These are phyloP conservation scores for Archilochus colubris DNA, from an alignment of 2,113 vertebrate genomes.

Conservation along the genomic window DNA sequence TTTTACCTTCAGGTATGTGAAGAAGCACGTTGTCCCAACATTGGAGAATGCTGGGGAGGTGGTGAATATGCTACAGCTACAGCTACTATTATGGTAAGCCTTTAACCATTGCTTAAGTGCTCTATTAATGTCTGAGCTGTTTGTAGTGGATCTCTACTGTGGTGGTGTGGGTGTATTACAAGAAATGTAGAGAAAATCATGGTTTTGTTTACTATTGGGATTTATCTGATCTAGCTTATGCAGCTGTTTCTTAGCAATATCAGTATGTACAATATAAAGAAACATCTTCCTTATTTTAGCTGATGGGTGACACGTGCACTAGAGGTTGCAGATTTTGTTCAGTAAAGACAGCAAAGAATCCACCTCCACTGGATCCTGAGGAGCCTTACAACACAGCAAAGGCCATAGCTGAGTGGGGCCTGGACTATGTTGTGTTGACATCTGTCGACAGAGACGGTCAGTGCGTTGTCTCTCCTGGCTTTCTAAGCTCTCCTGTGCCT, in stretches of 20 bases:
- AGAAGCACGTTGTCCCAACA: constrained; percentile 96
- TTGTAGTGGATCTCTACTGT: not conserved
- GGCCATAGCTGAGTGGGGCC: constrained; percentile 93
- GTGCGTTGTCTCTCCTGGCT: not conserved
- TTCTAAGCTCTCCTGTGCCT: accelerated
- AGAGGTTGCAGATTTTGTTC: constrained; percentile 97
- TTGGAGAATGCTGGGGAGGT: constrained; percentile 98
- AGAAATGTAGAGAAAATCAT: not conserved
- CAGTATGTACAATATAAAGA: not conserved
- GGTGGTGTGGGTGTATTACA: not conserved
- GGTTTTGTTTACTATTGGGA: not conserved
- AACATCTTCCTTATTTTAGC: constrained; percentile 70
- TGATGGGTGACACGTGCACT: constrained; percentile 98
- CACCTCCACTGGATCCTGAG: constrained; percentile 85
- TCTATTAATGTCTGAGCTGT: not conserved
- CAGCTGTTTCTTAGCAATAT: not conserved
- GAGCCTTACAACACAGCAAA: constrained; percentile 93
- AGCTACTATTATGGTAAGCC: constrained; percentile 95
- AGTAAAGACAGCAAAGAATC: constrained; percentile 89
- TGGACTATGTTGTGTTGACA: constrained; percentile 97
- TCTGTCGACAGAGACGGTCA: constrained; percentile 97
- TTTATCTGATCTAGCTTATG: not conserved
- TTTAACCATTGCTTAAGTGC: not conserved
- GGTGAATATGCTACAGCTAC: constrained; percentile 93
- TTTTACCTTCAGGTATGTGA: constrained; percentile 88